A percentile compares a stretch with the other conserved stretches of the same genome.
These are phyloP conservation scores for Hylaea fasciaria DNA, from an alignment of 2,888 invertebrate genomes.

Conservation along the genomic window DNA sequence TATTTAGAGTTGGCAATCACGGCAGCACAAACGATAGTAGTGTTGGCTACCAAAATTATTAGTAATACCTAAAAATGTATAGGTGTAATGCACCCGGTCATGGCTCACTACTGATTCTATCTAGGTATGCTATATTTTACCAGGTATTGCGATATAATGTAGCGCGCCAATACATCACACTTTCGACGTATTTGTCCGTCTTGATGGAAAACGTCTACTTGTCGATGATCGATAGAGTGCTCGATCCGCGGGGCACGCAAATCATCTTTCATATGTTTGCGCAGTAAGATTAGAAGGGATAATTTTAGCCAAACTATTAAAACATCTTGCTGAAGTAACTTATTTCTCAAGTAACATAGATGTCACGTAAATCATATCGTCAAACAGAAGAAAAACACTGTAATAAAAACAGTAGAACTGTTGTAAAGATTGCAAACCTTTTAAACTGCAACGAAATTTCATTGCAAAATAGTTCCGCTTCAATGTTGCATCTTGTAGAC, in stretches of 20 bases:
- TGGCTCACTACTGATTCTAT: too few species aligned
- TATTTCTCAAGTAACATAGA: too few species aligned
- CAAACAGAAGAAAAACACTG: too few species aligned
- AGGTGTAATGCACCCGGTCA: too few species aligned
- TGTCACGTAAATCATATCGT: too few species aligned
- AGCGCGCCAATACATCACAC: conserved; percentile 40
- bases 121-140: not conserved
- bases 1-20: too few species aligned
- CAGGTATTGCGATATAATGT: conserved; percentile 5
- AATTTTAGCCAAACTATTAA: conserved; percentile 6
- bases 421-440: too few species aligned
- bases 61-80: too few species aligned
- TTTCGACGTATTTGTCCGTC: conserved; percentile 42
- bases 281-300: conserved; percentile 7
- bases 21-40: too few species aligned
- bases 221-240: conserved; percentile 44
- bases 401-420: too few species aligned
- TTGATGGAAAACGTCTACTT: conserved; percentile 41
- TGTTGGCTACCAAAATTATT: too few species aligned
- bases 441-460: too few species aligned
- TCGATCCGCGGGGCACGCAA: conserved; percentile 37
- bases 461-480: not conserved
- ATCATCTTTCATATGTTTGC: conserved; percentile 30
- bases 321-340: not conserved
- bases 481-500: not conserved